phyloP scores from a whole-genome alignment of 2,888 invertebrate species.

The Drosophila mercatorum region DNA sequence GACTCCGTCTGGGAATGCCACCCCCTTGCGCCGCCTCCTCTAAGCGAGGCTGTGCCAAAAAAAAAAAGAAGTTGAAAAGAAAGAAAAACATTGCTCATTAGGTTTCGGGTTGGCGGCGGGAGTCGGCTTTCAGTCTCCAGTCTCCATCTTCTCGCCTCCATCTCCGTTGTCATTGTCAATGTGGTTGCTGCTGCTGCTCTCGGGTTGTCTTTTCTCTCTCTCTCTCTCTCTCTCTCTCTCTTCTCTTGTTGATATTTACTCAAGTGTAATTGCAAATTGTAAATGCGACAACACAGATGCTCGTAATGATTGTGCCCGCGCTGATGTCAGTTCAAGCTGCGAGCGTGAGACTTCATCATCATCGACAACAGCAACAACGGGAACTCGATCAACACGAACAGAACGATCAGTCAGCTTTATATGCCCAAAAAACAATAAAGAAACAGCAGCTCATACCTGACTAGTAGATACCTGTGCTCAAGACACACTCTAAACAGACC shows the following conservation, averaged over 20 bases:
- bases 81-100: constrained; percentile 69
- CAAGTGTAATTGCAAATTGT: constrained; percentile 82
- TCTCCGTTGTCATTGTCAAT: constrained; percentile 44
- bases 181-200: constrained; percentile 18
- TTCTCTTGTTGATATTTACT: constrained; percentile 72
- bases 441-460: neutral
- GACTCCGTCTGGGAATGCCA: constrained; percentile 48
- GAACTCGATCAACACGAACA: constrained; percentile 10
- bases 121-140: constrained; percentile 40
- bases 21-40: neutral
- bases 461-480: neutral
- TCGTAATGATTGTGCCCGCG: constrained; percentile 60
- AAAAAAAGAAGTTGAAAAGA: constrained; percentile 9
- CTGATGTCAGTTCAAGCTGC: constrained; percentile 44
- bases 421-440: constrained; percentile 40
- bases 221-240: too few species aligned
- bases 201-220: constrained; percentile 17
- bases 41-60: constrained; percentile 49
- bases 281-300: constrained; percentile 80
- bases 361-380: neutral
- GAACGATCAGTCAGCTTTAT: constrained; percentile 46
- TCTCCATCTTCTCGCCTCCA: constrained; percentile 48
- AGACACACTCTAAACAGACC: neutral
- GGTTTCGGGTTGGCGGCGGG: constrained; percentile 63
- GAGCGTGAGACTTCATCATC: constrained; percentile 61